Evolutionary conservation across 1,140 invertebrate genomes (phyloP).

Genomic region (Cydia fagiglandana): DNA sequence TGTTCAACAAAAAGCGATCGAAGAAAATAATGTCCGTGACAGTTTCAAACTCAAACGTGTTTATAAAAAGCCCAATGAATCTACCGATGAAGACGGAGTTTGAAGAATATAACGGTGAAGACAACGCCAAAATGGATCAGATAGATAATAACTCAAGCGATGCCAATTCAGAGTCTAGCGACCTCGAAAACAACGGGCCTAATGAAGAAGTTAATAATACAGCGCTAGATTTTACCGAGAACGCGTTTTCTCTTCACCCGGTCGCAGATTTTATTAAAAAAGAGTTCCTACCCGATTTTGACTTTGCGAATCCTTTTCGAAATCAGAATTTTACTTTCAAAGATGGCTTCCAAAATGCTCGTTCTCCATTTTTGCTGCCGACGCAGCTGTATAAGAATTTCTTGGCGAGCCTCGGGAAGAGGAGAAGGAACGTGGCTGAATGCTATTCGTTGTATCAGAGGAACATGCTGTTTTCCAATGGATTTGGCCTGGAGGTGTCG

Average conservation of each 20-base stretch:
- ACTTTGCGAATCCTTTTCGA: slow-evolving; percentile 71
- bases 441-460: slow-evolving; percentile 75
- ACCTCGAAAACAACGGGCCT: slow-evolving; percentile 70
- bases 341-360: slow-evolving; percentile 63
- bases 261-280: slow-evolving; percentile 78
- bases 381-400: slow-evolving; percentile 89
- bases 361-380: slow-evolving; percentile 83
- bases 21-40: slow-evolving; percentile 64
- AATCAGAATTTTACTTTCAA: slow-evolving; percentile 67
- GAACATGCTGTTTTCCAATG: slow-evolving; percentile 76
- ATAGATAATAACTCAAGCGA: slow-evolving; percentile 63
- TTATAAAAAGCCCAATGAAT: slow-evolving; percentile 68
- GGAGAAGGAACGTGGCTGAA: slow-evolving; percentile 71
- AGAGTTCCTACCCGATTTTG: slow-evolving; percentile 75
- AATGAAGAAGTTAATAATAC: slow-evolving; percentile 56
- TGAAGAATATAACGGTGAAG: slow-evolving; percentile 62
- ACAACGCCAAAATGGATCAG: slow-evolving; percentile 55
- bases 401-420: slow-evolving; percentile 81
- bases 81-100: slow-evolving; percentile 72
- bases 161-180: slow-evolving; percentile 66
- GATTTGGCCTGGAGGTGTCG: slow-evolving; percentile 68
- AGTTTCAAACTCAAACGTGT: slow-evolving; percentile 64
- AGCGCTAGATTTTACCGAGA: slow-evolving; percentile 70
- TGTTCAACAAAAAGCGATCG: slow-evolving; percentile 53
- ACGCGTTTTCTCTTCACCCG: slow-evolving; percentile 61